These are phyloP conservation scores for Chelonia mydas DNA, from an alignment of 2,797 vertebrate genomes.

Conservation along the genomic window DNA sequence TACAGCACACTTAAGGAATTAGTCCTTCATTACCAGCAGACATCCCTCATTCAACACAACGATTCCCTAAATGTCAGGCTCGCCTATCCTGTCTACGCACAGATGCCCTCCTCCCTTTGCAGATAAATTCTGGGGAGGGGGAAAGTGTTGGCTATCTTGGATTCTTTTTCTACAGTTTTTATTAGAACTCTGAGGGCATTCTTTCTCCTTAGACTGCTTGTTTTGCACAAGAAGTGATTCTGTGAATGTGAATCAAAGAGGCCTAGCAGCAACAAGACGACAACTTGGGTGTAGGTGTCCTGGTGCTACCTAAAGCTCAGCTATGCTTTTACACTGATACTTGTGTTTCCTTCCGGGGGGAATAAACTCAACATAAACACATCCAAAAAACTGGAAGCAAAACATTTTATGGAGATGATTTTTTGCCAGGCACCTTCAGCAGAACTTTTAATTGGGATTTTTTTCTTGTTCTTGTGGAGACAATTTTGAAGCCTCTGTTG, in stretches of 20 bases:
- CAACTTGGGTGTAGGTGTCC: slow-evolving; percentile 85
- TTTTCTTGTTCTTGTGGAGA: slow-evolving; percentile 77
- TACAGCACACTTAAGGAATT: slow-evolving; percentile 96
- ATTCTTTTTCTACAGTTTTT: slow-evolving; percentile 92
- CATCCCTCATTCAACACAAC: slow-evolving; percentile 96
- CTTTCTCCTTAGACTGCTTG: slow-evolving; percentile 98
- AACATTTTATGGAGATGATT: slow-evolving; percentile 65
- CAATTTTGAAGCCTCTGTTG: slow-evolving; percentile 46
- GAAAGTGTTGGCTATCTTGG: slow-evolving; percentile 85
- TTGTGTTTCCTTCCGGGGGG: slow-evolving; percentile 75
- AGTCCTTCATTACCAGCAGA: slow-evolving; percentile 97
- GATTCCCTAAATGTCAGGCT: slow-evolving; percentile 96
- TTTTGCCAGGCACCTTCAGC: slow-evolving; percentile 79
- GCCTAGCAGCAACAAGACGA: slow-evolving; percentile 83
- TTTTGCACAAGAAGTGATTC: slow-evolving; percentile 99
- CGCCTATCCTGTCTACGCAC: slow-evolving; percentile 93
- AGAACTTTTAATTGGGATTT: slow-evolving; percentile 75
- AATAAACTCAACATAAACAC: slow-evolving; percentile 54
- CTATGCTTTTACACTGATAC: slow-evolving; percentile 80
- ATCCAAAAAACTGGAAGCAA: slow-evolving; percentile 77
- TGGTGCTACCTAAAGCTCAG: slow-evolving; percentile 91
- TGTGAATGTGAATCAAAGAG: slow-evolving; percentile 95
- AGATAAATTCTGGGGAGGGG: slow-evolving; percentile 87
- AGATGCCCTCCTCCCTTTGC: slow-evolving; percentile 90
- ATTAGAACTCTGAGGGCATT: slow-evolving; percentile 96